Conservation (phyloP, 2,888 invertebrate species). For the Acronicta leporina region DNA sequence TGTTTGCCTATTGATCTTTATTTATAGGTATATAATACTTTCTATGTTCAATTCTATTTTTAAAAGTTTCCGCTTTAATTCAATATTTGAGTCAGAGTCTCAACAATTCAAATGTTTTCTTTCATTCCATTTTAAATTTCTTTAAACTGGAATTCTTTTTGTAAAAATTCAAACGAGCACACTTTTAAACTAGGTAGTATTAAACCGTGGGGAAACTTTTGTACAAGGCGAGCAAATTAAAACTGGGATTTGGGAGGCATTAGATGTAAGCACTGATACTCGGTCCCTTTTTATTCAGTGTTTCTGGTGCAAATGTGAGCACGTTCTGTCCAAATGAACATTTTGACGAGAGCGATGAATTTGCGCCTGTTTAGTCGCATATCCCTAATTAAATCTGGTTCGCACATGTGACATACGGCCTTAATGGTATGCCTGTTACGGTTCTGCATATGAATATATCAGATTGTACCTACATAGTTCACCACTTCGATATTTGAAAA, state of each 20-base stretch:
- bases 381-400: slow-evolving; percentile 56
- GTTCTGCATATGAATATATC: slow-evolving; percentile 37
- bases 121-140: slow-evolving; percentile 46
- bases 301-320: slow-evolving; percentile 46
- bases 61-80: neutral
- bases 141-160: slow-evolving; percentile 46
- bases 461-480: slow-evolving; percentile 17
- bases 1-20: too few relatives aligned
- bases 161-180: slow-evolving; percentile 37
- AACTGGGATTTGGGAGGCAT: slow-evolving; percentile 52
- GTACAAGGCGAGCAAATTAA: slow-evolving; percentile 51
- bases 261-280: slow-evolving; percentile 51
- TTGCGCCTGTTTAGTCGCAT: slow-evolving; percentile 49
- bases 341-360: slow-evolving; percentile 53
- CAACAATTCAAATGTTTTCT: too few relatives aligned
- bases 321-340: slow-evolving; percentile 46
- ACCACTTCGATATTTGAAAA: slow-evolving; percentile 16
- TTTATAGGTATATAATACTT: too few relatives aligned
- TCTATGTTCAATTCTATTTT: too few relatives aligned
- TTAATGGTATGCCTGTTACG: slow-evolving; percentile 33
- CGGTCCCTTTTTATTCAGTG: slow-evolving; percentile 49
- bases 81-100: slow-evolving; percentile 13
- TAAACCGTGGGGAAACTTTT: slow-evolving; percentile 42
- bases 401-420: slow-evolving; percentile 37
- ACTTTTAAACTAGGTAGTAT: slow-evolving; percentile 48